Conservation (phyloP, 2,113 vertebrate species). For the Lepisosteus oculatus region DNA sequence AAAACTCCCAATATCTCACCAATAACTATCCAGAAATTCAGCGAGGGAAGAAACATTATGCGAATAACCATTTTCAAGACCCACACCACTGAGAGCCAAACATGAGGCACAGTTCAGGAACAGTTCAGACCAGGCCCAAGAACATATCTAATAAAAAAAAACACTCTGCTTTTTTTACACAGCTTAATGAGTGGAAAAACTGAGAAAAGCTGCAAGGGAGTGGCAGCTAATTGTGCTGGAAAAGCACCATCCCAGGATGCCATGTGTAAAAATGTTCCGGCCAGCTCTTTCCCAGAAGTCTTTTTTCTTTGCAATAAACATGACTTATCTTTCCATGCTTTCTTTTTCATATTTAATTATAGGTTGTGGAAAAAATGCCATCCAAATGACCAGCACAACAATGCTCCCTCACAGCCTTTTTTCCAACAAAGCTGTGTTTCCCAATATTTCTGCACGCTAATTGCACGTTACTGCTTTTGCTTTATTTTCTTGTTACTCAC, state of each 20-base stretch:
- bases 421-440: too few relatives aligned
- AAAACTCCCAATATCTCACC: background rate
- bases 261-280: background rate
- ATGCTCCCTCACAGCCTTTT: too few relatives aligned
- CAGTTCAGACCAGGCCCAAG: background rate
- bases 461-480: too few relatives aligned
- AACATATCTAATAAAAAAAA: background rate
- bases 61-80: background rate
- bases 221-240: too few relatives aligned
- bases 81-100: background rate
- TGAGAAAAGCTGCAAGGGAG: background rate
- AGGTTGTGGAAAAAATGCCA: background rate
- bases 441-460: too few relatives aligned
- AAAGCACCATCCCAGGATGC: background rate
- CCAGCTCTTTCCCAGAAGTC: conserved; percentile 1
- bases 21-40: background rate
- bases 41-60: background rate
- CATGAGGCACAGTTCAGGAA: background rate
- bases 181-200: background rate
- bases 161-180: background rate
- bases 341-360: background rate
- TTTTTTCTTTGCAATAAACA: background rate
- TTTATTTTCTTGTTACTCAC: too few relatives aligned
- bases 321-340: too few relatives aligned
- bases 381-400: too few relatives aligned